Evolutionary conservation across 2,797 vertebrate genomes (phyloP), one percentile per base, ranked within the genome.

Genomic region (Acanthiza pusilla): DNA sequence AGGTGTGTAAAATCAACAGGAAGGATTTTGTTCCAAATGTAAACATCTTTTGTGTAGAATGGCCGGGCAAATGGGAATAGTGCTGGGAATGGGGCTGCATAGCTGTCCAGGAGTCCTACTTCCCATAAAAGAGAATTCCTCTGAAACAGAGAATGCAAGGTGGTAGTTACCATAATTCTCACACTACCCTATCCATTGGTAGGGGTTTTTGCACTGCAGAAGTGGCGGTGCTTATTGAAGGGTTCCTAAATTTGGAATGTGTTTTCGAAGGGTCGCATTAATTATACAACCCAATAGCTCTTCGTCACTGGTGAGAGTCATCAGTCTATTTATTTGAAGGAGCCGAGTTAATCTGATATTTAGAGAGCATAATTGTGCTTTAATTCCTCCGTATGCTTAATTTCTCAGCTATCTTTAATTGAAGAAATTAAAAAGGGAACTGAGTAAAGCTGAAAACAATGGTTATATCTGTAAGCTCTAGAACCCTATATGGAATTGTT

Each of bases 401-500:
- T 70, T 85, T 75, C n/a, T 75, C 26, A 57, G 25, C n/a, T 80
- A 13, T 66, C 50, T 88, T 88, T 88, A 95, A 47, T 15, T 42
- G 21, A 88, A 85, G 16, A 58, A 66, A 73, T 73, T 19, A 45
- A 79, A 84, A 58, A 51, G 22, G 18, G 10, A 68, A 38, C 30
- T 12, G 40, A 76, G 8, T 80, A n/a, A 40, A 54, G 8, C 48
- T 71, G 55, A 71, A 16, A 85, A 30, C 15, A 50, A n/a, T 58
- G 16, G 23, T 79, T 88, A 2, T 70, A 29, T 67, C 21, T 80
- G 23, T 90, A 53, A 77, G 32, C 20, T 70, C 15, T 51, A 45
- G 57, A 83, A 63, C 32, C 42, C 36, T 71, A 4, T 70, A 29
- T 88, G 29, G 23, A 89, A 40, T 47, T 80, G 10, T 70, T 85